These are phyloP conservation scores for Chaetodon trifascialis DNA, from an alignment of 2,113 vertebrate species.

Conservation along the genomic window DNA sequence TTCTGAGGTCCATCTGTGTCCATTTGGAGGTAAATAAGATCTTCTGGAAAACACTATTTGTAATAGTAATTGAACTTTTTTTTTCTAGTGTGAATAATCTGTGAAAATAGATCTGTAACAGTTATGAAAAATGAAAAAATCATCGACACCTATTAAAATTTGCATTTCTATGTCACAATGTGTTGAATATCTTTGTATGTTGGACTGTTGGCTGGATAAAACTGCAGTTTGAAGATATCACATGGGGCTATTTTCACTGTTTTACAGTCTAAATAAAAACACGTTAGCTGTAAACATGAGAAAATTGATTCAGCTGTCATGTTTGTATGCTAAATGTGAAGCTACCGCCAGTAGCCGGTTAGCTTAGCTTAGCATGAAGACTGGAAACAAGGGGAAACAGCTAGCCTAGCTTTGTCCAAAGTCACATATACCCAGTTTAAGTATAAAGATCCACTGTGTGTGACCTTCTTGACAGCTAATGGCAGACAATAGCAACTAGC, in stretches of 20 bases:
- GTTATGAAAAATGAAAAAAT: no score
- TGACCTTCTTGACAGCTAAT: no score
- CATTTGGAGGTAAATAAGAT: constrained; percentile 88
- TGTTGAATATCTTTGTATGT: background rate
- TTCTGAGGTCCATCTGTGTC: constrained; percentile 89
- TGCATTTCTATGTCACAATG: background rate
- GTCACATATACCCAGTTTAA: background rate
- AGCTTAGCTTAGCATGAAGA: background rate
- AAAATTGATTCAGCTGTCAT: background rate
- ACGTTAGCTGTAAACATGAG: background rate
- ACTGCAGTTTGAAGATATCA: background rate
- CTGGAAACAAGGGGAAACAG: no score
- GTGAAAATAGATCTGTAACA: background rate
- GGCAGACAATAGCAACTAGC: no score
- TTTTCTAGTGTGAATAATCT: background rate
- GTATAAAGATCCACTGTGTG: no score
- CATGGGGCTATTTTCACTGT: background rate
- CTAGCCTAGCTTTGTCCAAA: background rate
- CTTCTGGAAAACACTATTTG: background rate
- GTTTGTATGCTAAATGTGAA: background rate
- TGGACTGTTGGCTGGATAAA: background rate
- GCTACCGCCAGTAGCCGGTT: background rate
- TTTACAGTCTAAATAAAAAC: background rate
- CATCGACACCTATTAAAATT: background rate
- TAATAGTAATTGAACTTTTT: background rate